Conservation (phyloP, 1,140 invertebrate genomes). For the Drosophila bocqueti region DNA sequence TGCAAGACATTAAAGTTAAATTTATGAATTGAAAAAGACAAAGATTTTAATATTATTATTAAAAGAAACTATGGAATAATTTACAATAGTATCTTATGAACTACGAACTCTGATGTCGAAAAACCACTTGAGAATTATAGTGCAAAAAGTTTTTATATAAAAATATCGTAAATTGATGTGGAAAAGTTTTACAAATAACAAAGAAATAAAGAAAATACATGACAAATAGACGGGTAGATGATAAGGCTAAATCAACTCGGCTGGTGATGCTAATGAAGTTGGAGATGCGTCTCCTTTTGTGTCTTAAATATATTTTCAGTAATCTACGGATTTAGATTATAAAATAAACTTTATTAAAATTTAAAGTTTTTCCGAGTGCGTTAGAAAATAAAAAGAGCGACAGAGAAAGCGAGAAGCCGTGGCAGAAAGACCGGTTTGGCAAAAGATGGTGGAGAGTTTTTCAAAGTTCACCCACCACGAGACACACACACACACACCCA, state of each 20-base stretch:
- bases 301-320: too few relatives aligned
- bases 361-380: slow-evolving; percentile 13
- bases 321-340: too few relatives aligned
- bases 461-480: slow-evolving; percentile 41
- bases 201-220: too few relatives aligned
- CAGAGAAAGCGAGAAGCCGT: background rate
- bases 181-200: too few relatives aligned
- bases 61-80: background rate
- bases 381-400: background rate
- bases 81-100: too few relatives aligned
- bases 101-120: background rate
- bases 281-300: too few relatives aligned
- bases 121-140: background rate
- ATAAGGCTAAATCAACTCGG: background rate
- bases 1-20: background rate
- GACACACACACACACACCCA: slow-evolving; percentile 6
- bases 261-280: background rate
- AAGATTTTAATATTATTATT: background rate
- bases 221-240: too few relatives aligned
- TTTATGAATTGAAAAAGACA: background rate
- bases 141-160: background rate
- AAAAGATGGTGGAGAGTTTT: slow-evolving; percentile 46
- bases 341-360: background rate
- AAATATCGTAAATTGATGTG: too few relatives aligned
- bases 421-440: slow-evolving; percentile 21